Evolutionary conservation across 2,797 vertebrate species (phyloP).

Genomic region (Clarias fuscus): DNA sequence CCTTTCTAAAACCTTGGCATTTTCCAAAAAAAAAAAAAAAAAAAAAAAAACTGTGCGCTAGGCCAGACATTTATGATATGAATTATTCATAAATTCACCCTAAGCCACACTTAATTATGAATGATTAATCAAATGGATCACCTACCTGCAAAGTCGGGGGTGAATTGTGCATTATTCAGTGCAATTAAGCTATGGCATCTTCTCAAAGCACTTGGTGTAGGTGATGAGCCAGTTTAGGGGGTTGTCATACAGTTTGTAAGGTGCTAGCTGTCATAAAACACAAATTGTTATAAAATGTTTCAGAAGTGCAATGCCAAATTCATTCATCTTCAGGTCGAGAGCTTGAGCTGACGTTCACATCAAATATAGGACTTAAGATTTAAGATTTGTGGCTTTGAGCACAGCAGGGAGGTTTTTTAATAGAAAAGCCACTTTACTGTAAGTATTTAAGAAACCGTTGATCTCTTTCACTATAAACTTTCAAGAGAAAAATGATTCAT

Average conservation of each 20-base stretch:
- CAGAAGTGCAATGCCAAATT: not conserved
- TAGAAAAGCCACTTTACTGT: not conserved
- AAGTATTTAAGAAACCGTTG: not conserved
- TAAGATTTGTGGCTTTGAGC: not conserved
- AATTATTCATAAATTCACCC: slow-evolving; percentile 63
- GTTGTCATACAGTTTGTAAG: slow-evolving; percentile 27
- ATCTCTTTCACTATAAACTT: not conserved
- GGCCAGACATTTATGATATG: slow-evolving; percentile 57
- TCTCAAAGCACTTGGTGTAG: slow-evolving; percentile 55
- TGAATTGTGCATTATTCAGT: slow-evolving; percentile 48
- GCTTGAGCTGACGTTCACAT: not conserved
- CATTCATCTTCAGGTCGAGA: not conserved
- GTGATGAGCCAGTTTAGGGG: slow-evolving; percentile 44
- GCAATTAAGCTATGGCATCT: slow-evolving; percentile 59
- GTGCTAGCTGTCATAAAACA: slow-evolving; percentile 36
- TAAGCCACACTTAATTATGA: slow-evolving; percentile 62
- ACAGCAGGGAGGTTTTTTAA: not conserved
- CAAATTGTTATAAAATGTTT: not conserved
- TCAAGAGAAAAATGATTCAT: no score
- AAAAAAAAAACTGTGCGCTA: slow-evolving; percentile 31
- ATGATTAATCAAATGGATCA: slow-evolving; percentile 67
- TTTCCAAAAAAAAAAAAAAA: slow-evolving; percentile 27
- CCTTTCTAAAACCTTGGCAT: slow-evolving; percentile 47
- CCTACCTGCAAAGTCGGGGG: slow-evolving; percentile 54
- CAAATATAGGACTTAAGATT: not conserved